Evolutionary conservation across 2,113 vertebrate species (phyloP).

Genomic region (Motacilla alba): DNA sequence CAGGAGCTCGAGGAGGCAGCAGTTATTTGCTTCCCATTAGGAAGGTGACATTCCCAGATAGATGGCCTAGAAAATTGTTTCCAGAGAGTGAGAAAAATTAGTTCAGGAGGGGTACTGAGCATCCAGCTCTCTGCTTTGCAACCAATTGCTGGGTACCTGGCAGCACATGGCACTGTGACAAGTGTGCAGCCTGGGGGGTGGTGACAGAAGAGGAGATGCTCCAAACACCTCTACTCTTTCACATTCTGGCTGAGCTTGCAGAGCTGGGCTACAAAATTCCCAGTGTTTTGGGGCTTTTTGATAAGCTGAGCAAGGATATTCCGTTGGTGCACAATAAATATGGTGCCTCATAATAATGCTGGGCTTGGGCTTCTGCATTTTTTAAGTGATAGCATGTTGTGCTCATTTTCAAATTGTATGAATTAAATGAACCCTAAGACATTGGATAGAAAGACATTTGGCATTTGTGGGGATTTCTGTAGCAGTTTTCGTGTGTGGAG

Average conservation of each 20-base stretch:
- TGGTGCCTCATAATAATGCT: too few species aligned
- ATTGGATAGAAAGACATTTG: not conserved
- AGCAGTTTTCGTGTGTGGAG: not conserved
- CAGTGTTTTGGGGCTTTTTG: not conserved
- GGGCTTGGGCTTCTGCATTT: not conserved
- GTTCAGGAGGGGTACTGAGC: not conserved
- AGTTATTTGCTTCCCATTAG: not conserved
- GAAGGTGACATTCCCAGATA: constrained; percentile 13
- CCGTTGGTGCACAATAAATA: too few species aligned
- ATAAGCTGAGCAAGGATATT: too few species aligned
- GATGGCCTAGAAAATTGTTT: not conserved
- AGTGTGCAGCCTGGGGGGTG: not conserved
- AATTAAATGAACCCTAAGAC: not conserved
- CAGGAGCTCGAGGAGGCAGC: not conserved
- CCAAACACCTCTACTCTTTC: not conserved
- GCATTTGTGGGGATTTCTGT: not conserved
- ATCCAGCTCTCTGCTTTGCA: not conserved
- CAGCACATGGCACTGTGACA: not conserved
- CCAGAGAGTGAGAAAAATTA: not conserved
- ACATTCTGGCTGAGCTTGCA: not conserved
- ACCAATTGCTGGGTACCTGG: not conserved
- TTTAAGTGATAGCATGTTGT: not conserved
- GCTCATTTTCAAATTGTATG: not conserved
- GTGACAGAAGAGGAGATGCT: not conserved
- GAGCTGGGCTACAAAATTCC: not conserved